Conservation (phyloP, 2,113 vertebrate species). For the Halcyon malimbica region DNA sequence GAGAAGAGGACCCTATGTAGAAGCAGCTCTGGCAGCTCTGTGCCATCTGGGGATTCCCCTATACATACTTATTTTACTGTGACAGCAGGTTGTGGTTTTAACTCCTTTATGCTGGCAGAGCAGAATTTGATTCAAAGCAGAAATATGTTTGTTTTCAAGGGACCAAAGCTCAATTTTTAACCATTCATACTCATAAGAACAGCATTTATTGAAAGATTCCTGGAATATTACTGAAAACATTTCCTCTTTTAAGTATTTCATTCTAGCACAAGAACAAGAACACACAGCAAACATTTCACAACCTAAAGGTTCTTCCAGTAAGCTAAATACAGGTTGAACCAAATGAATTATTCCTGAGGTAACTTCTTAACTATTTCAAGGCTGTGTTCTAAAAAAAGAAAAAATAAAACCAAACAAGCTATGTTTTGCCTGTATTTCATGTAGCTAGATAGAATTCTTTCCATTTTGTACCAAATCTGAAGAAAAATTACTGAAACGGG, state of each 20-base stretch:
- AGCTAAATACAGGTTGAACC: constrained; percentile 18
- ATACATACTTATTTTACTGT: not conserved
- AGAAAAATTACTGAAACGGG: not conserved
- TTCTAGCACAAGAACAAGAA: constrained; percentile 55
- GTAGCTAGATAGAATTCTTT: not conserved
- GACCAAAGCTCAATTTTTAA: constrained; percentile 18
- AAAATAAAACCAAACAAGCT: not conserved
- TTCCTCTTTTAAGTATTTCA: constrained; percentile 62
- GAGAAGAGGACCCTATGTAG: not conserved
- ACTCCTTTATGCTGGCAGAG: not conserved
- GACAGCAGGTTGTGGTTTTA: not conserved
- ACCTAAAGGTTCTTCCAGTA: constrained; percentile 59
- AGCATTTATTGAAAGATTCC: constrained; percentile 4
- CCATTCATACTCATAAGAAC: not conserved
- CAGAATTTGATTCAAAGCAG: not conserved
- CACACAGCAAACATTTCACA: constrained; percentile 56
- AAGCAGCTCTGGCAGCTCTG: not conserved
- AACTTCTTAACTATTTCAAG: not conserved
- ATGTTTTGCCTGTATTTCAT: not conserved
- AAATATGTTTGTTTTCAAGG: constrained; percentile 16
- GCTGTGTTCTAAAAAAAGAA: not conserved
- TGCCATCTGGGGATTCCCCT: constrained; percentile 1
- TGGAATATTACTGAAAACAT: constrained; percentile 55
- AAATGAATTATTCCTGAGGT: not conserved
- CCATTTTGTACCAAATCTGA: not conserved